Evolutionary conservation across 2,113 vertebrate species (phyloP).

Genomic region (Takifugu flavidus): DNA sequence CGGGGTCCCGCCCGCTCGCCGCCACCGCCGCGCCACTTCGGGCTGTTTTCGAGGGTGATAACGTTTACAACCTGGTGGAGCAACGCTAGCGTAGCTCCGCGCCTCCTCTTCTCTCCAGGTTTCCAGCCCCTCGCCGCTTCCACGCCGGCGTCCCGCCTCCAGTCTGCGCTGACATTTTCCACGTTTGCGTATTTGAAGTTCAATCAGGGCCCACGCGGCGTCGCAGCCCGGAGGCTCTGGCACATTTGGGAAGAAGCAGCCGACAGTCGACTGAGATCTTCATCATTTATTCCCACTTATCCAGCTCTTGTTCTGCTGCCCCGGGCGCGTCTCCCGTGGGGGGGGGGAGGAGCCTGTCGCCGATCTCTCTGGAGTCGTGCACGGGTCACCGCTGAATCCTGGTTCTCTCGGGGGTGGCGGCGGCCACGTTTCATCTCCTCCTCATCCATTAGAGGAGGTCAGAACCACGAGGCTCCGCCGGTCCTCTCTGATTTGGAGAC

Average conservation of each 20-base stretch:
- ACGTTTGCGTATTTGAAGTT: constrained; percentile 16
- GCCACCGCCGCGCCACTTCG: too few species aligned
- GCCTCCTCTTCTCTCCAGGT: neutral
- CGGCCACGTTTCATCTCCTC: constrained; percentile 28
- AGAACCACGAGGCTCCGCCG: constrained; percentile 31
- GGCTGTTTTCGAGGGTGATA: too few species aligned
- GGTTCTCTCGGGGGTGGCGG: constrained; percentile 47
- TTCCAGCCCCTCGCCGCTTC: constrained; percentile 11
- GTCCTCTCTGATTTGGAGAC: neutral
- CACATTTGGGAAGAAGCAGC: constrained; percentile 12
- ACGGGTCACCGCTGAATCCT: constrained; percentile 64
- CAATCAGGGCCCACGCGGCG: too few species aligned
- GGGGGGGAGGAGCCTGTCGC: constrained; percentile 29
- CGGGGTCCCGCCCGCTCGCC: too few species aligned
- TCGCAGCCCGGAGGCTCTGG: neutral
- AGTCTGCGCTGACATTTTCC: constrained; percentile 20
- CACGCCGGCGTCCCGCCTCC: constrained; percentile 22
- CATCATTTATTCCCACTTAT: constrained; percentile 51
- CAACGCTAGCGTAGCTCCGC: too few species aligned
- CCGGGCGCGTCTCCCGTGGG: constrained; percentile 23
- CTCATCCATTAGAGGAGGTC: constrained; percentile 45
- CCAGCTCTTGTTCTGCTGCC: constrained; percentile 48
- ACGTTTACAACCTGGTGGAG: neutral
- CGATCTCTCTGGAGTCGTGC: constrained; percentile 39
- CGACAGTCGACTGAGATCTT: constrained; percentile 19